Base-by-base conservation (phyloP, 1,140 invertebrate species). In the Zaprionus capensis region DNA sequence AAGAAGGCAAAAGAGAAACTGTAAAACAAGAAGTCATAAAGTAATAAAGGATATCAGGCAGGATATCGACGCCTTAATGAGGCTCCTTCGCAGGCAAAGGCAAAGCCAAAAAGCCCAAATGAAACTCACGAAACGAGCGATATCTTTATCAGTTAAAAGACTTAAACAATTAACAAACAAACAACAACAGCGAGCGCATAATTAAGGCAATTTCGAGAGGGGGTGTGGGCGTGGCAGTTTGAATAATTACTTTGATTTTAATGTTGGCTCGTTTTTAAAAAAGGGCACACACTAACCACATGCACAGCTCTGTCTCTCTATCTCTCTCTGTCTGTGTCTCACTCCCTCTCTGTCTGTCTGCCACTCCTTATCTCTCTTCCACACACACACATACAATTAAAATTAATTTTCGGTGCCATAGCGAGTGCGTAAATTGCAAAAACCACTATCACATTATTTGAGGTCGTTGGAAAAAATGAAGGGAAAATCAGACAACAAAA, bases 211-310 rank as follows among this genome's bases (percentile, higher is more conserved):
- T 88, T 88, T 88, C 31, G 81, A 67, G 76, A 63, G 64, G 67
- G 31, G 9, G 34, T 38, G 38, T 55, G 15, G 46, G 55, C 66
- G 36, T 26, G 67, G 31, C 22, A 87, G 88, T 68, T 88, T 81
- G 84, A 88, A 87, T 88, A 87, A 87, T 87, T 87, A 87, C 83
- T 87, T 88, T 87, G 84, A 88, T 87, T 87, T 87, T 81, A 87
- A 87, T 84, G 74, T 55, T 57, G 34, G 66, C 65, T 63, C 55
- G 15, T 63, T 63, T 31, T 15, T 49, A 55, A 56, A 69, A 69
- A 69, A 67, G 41, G 61, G 34, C 46, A 61, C 77, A 62, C 78
- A 70, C 22, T 22, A 20, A 22, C 46, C 12, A 14, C 11, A 51
- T 5, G 22, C 9, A 12, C 46, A 51, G 7, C 0, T 2, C 6